These are phyloP conservation scores for Onthophagus sagittarius DNA, from an alignment of 2,888 invertebrate genomes.

Conservation along the genomic window DNA sequence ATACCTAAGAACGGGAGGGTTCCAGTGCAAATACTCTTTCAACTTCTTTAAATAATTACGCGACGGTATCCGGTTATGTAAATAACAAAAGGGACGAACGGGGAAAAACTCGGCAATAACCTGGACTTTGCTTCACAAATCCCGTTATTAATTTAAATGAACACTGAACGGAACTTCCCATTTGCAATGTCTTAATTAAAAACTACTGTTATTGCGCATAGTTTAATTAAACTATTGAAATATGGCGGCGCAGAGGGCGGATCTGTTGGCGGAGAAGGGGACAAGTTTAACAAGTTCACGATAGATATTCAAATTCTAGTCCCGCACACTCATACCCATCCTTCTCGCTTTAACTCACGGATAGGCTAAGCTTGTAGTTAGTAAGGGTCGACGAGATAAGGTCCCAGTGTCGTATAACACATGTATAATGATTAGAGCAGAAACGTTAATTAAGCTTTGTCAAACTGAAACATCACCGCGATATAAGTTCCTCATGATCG, in stretches of 20 bases:
- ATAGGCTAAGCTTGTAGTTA: slow-evolving; percentile 23
- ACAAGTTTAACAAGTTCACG: slow-evolving; percentile 9
- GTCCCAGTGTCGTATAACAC: slow-evolving; percentile 30
- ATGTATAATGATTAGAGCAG: slow-evolving; percentile 35
- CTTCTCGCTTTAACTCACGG: slow-evolving; percentile 12
- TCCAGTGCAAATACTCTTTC: background rate
- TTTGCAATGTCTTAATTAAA: slow-evolving; percentile 5
- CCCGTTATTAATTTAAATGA: slow-evolving; percentile 6
- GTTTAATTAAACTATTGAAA: slow-evolving; percentile 13
- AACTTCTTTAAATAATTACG: slow-evolving; percentile 6
- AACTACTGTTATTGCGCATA: background rate
- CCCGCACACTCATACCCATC: background rate
- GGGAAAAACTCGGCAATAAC: background rate
- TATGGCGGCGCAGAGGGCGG: background rate
- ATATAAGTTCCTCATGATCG: background rate
- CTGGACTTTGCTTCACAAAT: background rate
- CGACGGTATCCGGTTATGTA: background rate
- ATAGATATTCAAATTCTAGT: slow-evolving; percentile 13
- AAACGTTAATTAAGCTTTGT: slow-evolving; percentile 37
- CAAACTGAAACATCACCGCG: slow-evolving; percentile 19
- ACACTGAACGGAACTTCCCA: background rate
- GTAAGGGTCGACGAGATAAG: slow-evolving; percentile 22
- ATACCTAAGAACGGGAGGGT: background rate
- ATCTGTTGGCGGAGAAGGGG: background rate
- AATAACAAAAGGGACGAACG: slow-evolving; percentile 7